These are phyloP conservation scores for Empidonax traillii DNA, from an alignment of 2,113 vertebrate genomes.

Conservation along the genomic window DNA sequence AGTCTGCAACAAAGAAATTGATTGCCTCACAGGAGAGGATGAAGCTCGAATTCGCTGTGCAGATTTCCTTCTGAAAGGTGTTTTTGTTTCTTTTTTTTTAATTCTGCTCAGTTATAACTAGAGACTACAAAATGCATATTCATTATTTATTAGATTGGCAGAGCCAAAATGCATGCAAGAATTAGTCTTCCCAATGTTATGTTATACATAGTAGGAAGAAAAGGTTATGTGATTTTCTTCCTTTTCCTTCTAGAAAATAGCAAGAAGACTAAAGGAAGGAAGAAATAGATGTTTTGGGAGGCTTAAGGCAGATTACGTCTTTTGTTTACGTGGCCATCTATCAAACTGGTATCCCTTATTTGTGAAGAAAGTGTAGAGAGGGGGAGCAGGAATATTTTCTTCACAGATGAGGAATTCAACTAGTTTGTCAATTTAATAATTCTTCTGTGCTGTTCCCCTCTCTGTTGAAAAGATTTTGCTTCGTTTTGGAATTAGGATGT, in stretches of 20 bases:
- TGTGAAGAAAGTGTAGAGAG: not conserved
- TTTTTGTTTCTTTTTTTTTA: not conserved
- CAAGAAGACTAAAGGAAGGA: not conserved
- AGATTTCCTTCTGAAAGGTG: conserved; percentile 49
- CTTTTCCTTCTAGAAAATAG: not conserved
- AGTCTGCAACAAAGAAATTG: conserved; percentile 73
- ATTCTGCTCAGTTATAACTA: not conserved
- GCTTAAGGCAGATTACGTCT: not conserved
- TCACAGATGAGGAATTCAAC: not conserved
- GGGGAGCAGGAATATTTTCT: not conserved
- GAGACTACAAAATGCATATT: not conserved
- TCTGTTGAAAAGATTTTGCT: not conserved
- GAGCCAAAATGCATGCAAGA: not conserved
- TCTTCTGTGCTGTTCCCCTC: not conserved
- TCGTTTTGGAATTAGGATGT: not conserved
- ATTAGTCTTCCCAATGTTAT: not conserved
- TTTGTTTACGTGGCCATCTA: not conserved
- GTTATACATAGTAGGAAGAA: not conserved
- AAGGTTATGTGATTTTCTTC: not conserved
- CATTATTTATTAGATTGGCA: not conserved
- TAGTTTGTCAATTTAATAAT: not conserved
- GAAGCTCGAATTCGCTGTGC: conserved; percentile 68
- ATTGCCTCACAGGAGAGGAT: conserved; percentile 90
- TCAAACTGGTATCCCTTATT: not conserved
- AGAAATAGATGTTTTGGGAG: not conserved